phyloP scores from a whole-genome alignment of 2,797 vertebrate species.

The Tadarida brasiliensis region DNA sequence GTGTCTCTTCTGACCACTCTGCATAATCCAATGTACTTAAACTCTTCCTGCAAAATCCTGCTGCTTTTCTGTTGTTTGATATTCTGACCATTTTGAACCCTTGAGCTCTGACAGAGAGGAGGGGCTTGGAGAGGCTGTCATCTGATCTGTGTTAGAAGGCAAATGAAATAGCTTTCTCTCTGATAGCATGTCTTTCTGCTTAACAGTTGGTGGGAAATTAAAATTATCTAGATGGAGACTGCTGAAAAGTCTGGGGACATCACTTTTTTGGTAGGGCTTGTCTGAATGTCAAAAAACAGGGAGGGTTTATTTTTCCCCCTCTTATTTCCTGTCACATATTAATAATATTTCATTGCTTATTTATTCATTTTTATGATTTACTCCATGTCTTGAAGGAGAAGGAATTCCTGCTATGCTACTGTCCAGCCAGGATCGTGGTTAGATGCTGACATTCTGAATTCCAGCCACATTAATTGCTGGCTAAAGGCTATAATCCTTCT shows the following conservation, averaged over 20 bases:
- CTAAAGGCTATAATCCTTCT: conserved; percentile 96
- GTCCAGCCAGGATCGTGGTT: conserved; percentile 91
- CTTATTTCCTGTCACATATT: conserved; percentile 64
- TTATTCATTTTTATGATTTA: conserved; percentile 86
- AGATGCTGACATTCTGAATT: conserved; percentile 94
- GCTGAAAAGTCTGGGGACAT: conserved; percentile 91
- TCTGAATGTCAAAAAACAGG: conserved; percentile 89
- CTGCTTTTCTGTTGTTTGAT: conserved; percentile 85
- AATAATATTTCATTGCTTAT: conserved; percentile 84
- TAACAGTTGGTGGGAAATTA: conserved; percentile 96
- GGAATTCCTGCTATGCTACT: conserved; percentile 93
- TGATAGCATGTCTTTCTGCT: conserved; percentile 91
- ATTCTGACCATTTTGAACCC: conserved; percentile 89
- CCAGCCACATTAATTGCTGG: conserved; percentile 98
- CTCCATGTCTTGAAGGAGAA: conserved; percentile 90
- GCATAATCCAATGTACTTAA: conserved; percentile 84
- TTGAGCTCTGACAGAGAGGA: conserved; percentile 89
- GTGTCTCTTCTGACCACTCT: conserved; percentile 63
- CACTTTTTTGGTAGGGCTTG: conserved; percentile 82
- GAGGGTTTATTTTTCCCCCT: conserved; percentile 66
- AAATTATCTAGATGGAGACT: conserved; percentile 91
- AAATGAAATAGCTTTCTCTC: conserved; percentile 89
- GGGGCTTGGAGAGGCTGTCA: conserved; percentile 87
- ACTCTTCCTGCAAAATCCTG: conserved; percentile 84
- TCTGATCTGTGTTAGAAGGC: conserved; percentile 88